Evolutionary conservation across 2,797 vertebrate species (phyloP).

Genomic region (Aulostomus chinensis): DNA sequence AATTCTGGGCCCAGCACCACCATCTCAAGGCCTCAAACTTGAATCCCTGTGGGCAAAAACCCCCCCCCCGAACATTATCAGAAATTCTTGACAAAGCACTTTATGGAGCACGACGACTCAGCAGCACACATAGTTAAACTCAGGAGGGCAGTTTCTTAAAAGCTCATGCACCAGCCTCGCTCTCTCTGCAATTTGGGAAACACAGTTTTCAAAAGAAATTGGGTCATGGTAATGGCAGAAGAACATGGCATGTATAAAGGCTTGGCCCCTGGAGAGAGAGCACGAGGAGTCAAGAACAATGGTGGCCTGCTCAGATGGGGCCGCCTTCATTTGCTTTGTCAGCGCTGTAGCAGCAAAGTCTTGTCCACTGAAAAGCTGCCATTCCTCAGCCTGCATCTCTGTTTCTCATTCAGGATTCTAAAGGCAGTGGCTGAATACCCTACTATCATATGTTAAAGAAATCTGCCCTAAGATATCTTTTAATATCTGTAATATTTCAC

Average conservation of each 20-base stretch:
- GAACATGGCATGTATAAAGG: constrained; percentile 69
- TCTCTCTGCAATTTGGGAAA: constrained; percentile 68
- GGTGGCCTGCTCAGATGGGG: constrained; percentile 33
- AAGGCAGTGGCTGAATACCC: constrained; percentile 1
- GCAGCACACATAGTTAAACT: constrained; percentile 70
- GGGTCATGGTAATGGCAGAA: constrained; percentile 71
- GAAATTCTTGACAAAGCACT: constrained; percentile 76
- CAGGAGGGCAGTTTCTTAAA: constrained; percentile 74
- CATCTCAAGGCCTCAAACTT: constrained; percentile 36
- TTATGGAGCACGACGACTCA: constrained; percentile 65
- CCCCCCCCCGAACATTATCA: constrained; percentile 50
- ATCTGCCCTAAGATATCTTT: too few species aligned
- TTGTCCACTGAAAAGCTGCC: constrained; percentile 22
- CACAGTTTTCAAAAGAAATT: constrained; percentile 72
- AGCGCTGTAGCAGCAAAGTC: constrained; percentile 59
- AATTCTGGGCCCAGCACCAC: constrained; percentile 18
- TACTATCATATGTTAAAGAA: too few species aligned
- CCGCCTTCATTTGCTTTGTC: constrained; percentile 52
- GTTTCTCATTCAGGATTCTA: constrained; percentile 28
- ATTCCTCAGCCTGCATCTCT: constrained; percentile 1
- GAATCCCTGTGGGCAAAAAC: constrained; percentile 52
- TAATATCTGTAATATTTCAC: too few species aligned
- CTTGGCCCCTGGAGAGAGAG: constrained; percentile 58
- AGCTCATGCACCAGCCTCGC: constrained; percentile 53
- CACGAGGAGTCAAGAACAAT: constrained; percentile 60